phyloP scores from a whole-genome alignment of 2,888 invertebrate species.

The Leucophenga montana region DNA sequence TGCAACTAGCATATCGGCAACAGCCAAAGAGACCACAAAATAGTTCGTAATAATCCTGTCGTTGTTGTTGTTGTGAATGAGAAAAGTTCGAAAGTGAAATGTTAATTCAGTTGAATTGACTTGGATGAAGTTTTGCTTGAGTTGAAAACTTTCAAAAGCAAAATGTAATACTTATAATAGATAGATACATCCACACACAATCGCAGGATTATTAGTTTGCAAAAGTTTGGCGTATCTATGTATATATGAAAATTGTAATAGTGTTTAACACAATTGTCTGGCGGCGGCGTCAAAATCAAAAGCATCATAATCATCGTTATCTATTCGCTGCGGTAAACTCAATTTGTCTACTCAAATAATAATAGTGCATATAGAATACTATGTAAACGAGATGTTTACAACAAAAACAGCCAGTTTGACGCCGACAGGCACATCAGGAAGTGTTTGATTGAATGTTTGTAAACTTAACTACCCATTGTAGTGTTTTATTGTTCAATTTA shows the following conservation, averaged over 20 bases:
- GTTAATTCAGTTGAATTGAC: not conserved
- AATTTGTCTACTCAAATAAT: constrained; percentile 48
- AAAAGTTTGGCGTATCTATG: too few species aligned
- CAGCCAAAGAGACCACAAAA: constrained; percentile 94
- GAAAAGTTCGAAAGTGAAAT: not conserved
- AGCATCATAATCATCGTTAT: too few species aligned
- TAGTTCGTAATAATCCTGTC: constrained; percentile 91
- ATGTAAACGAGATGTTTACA: too few species aligned
- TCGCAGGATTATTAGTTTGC: constrained; percentile 27
- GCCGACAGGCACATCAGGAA: too few species aligned
- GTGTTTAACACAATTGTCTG: constrained; percentile 52
- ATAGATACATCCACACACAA: constrained; percentile 2
- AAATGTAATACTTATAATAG: not conserved
- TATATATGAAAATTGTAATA: constrained; percentile 35
- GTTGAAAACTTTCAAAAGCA: constrained; percentile 1
- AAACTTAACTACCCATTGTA: too few species aligned
- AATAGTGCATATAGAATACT: too few species aligned
- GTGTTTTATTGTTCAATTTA: too few species aligned
- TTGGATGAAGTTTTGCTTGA: not conserved
- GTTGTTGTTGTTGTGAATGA: not conserved
- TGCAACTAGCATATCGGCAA: constrained; percentile 94
- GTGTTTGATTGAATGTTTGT: too few species aligned
- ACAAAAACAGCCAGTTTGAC: too few species aligned
- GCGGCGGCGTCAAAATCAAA: too few species aligned
- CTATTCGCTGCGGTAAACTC: constrained; percentile 37